Conservation (phyloP, 2,888 invertebrate genomes). For the Erebia epiphron region DNA sequence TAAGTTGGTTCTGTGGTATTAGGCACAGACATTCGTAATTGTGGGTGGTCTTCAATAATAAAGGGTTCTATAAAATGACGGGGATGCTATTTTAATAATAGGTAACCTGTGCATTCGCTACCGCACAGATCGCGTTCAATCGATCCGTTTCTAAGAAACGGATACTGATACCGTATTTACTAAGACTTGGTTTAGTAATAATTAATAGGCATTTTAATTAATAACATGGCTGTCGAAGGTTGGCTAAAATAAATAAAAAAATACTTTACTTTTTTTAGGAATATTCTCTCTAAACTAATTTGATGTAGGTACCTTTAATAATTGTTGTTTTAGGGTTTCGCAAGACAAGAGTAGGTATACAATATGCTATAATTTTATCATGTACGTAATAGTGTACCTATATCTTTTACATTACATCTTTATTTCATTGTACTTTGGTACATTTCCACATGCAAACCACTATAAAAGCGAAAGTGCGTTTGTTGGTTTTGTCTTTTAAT, state of each 20-base stretch:
- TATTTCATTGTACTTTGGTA: too few species aligned
- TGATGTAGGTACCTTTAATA: too few species aligned
- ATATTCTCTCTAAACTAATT: too few species aligned
- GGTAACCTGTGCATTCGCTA: slow-evolving; percentile 40
- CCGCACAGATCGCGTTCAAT: slow-evolving; percentile 37
- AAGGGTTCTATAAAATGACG: slow-evolving; percentile 32
- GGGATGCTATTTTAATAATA: slow-evolving; percentile 33
- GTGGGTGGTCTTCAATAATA: slow-evolving; percentile 37
- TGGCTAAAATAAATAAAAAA: background rate
- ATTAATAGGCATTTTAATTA: background rate
- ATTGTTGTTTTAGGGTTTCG: too few species aligned
- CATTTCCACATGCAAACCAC: too few species aligned
- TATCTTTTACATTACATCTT: too few species aligned
- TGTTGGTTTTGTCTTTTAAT: too few species aligned
- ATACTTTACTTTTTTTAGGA: too few species aligned
- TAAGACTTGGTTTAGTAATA: background rate
- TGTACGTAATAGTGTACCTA: too few species aligned
- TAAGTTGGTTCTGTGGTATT: background rate
- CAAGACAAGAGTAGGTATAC: too few species aligned
- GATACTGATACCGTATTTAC: slow-evolving; percentile 22
- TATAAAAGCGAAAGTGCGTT: too few species aligned
- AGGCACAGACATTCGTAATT: background rate
- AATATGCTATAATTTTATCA: too few species aligned
- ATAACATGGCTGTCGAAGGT: background rate
- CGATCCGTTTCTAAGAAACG: slow-evolving; percentile 37